Base-by-base conservation (phyloP, 2,113 vertebrate species). In the Globicephala melas region DNA sequence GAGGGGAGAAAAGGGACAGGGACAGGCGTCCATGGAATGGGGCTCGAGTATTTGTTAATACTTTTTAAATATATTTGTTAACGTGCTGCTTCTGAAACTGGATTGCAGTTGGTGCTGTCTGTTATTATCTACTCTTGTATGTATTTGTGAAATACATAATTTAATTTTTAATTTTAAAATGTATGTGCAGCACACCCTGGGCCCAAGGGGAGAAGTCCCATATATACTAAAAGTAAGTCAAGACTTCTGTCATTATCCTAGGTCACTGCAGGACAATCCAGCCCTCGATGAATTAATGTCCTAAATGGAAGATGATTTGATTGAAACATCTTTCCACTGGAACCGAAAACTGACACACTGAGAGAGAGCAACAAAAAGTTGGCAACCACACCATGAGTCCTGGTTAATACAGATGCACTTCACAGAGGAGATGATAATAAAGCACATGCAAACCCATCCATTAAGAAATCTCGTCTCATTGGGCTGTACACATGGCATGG, bases 101-200 rank as follows among this genome's bases (percentile, higher is more conserved):
- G 23, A 65, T 20, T 65, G n/a, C 3, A 0, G 8, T 36, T 50
- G 10, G 9, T 15, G 13, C 21, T 73, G 55, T 31, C 76, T 50
- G 67, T 31, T 79, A 58, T 31, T 65, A 60, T 41, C 62, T 68
- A 71, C 28, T 67, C 85, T 21, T 68, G 21, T 15, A 73, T 28
- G 14, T 38, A 36, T 25, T 55, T 93, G 76, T 83, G 5, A 97
- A 88, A 83, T n/a, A 58, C 1, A 17, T 58, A 7, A 50, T 65
- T 58, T 85, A 14, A 53, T 71, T 77, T 96, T 84, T 41, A 53
- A 94, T 83, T 91, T 67, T 60, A 50, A 87, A 87, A 87, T 79
- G 6, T 18, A 73, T 17, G 14, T 26, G 33, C 15, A 21, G 71
- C 23, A 62, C 20, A 79, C 8, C 23, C 55, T 73, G 62, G 36